Percentiles rank a stretch among this genome's conserved stretches.
Evolutionary conservation across 2,888 invertebrate genomes (phyloP).

Genomic region (Resseliella maxima): DNA sequence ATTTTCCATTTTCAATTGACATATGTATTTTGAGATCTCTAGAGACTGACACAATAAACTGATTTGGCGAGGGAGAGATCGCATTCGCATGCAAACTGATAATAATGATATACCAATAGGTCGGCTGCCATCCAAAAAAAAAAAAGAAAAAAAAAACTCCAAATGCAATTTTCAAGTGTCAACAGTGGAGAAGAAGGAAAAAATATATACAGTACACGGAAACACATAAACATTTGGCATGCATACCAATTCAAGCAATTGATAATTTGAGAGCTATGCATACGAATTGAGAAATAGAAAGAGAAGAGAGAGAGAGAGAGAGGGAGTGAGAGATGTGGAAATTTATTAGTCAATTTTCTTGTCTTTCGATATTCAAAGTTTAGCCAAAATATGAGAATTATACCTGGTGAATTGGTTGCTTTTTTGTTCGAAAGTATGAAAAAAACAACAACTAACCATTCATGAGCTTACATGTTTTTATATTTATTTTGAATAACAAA

Average conservation of each 20-base stretch:
- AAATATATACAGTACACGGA: too few relatives aligned
- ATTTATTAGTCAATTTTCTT: background rate
- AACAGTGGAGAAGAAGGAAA: background rate
- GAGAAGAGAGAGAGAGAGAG: too few relatives aligned
- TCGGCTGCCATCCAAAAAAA: background rate
- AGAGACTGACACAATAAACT: constrained; percentile 49
- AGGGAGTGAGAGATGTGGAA: background rate
- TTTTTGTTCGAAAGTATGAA: background rate
- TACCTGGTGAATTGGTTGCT: background rate
- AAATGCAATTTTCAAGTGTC: constrained; percentile 21
- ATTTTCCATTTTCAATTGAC: constrained; percentile 49
- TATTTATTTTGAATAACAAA: background rate
- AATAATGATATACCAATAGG: background rate
- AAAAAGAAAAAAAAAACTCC: background rate
- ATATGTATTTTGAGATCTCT: constrained; percentile 54
- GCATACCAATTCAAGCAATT: background rate
- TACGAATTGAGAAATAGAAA: background rate
- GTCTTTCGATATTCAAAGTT: background rate
- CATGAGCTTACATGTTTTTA: background rate
- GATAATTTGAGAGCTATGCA: too few relatives aligned
- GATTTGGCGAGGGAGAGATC: constrained; percentile 20
- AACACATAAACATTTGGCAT: background rate
- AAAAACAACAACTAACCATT: background rate
- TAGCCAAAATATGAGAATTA: background rate
- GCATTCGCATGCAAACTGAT: background rate